These are phyloP conservation scores for Ochotona curzoniae DNA, from an alignment of 2,113 vertebrate species.

Conservation along the genomic window DNA sequence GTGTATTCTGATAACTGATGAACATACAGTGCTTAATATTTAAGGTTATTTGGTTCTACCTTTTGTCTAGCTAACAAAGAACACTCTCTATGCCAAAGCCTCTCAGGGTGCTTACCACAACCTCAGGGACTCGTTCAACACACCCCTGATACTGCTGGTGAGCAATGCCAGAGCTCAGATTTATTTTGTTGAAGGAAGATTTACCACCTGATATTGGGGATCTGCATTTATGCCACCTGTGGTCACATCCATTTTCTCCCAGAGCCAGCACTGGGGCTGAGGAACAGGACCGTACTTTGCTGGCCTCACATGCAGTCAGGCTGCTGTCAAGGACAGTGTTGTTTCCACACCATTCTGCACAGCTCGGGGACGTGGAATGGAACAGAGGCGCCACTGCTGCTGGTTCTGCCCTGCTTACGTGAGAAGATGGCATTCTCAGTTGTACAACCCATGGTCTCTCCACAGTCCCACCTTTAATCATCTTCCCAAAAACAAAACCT, in stretches of 20 bases:
- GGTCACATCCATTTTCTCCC: neutral
- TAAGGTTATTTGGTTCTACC: neutral
- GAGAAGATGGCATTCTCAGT: neutral
- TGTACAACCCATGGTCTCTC: neutral
- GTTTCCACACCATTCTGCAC: neutral
- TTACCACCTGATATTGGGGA: neutral
- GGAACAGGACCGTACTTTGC: neutral
- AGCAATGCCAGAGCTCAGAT: neutral
- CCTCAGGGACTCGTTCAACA: neutral
- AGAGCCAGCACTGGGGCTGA: neutral
- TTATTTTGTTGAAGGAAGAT: neutral
- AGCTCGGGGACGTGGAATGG: neutral
- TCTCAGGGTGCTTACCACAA: neutral
- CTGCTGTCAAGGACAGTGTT: neutral
- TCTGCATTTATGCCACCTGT: neutral
- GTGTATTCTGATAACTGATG: constrained; percentile 19
- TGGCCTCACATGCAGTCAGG: neutral
- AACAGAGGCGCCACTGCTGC: no score
- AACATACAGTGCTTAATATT: constrained; percentile 19
- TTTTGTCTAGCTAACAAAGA: constrained; percentile 37
- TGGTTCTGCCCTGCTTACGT: neutral
- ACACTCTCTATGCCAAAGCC: neutral
- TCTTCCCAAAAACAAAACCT: neutral
- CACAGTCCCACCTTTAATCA: neutral
- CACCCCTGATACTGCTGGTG: neutral